Evolutionary conservation across 92 coral and sea anemone genomes (phyloP), one percentile per base, ranked within the genome.

Genomic region (Umimayanthus kanabou): DNA sequence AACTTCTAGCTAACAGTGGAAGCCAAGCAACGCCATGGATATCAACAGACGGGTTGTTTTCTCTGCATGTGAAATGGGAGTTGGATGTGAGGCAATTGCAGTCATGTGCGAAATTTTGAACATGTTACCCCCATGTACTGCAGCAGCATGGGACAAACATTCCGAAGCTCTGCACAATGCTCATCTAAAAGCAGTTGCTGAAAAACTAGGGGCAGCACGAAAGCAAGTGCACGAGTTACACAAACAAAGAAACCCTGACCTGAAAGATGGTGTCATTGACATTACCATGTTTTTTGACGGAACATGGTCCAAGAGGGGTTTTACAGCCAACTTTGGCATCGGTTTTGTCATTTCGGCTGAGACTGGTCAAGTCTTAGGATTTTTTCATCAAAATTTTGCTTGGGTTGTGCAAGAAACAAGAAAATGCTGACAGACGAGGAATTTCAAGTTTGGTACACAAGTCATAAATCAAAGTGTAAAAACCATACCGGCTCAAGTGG

Each of bases 231-330:
- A 42, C 22, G 28, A 77, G 76, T 79, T 69, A 16, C 79, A 43
- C 50, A 2, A 55, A 18, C 72, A 79, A 25, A 76, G 76, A 79
- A 79, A 90, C 73, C 87, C 71, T 50, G 87, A 80, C 2, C 26
- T 66, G 28, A 39, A 14, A 73, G 84, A 74, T 6, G 76, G 80
- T 30, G 67, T 40, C 0, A 82, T 86, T 30, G 90, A 90, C 50
- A 58, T 90, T 53, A 85, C 87, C 10, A 88, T 90, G 13, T 69
- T 76, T 16, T 90, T 78, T 86, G 92, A 80, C 80, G 92, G 92
- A 20, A 90, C 92, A 22, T 90, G 92, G 90, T 85, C 87, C 5
- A 80, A 86, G 29, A 23, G 92, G 28, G 89, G 89, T 22, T 90
- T 64, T 39, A 90, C 92, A 9, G 87, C 89, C 7, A 76, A 76